Percentiles rank a stretch among this genome's conserved stretches.
These are phyloP conservation scores for Semnornis frantzii DNA, from an alignment of 2,113 vertebrate genomes.

Conservation along the genomic window DNA sequence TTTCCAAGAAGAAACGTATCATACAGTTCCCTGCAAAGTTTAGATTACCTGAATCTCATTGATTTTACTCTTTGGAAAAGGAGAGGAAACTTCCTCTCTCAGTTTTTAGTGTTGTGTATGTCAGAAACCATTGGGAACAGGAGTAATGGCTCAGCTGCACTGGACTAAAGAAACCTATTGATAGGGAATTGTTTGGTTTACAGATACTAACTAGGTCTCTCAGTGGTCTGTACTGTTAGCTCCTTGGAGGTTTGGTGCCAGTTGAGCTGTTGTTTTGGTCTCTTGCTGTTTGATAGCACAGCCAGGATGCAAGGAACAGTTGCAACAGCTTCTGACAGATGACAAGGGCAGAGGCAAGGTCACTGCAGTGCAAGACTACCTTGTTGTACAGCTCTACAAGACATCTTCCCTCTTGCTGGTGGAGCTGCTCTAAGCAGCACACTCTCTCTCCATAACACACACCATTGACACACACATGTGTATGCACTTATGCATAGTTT, in stretches of 20 bases:
- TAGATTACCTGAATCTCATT: not conserved
- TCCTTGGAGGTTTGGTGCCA: not conserved
- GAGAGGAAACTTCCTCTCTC: not conserved
- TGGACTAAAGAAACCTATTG: not conserved
- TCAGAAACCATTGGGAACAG: not conserved
- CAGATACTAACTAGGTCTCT: not conserved
- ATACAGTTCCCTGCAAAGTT: not conserved
- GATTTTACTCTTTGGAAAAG: not conserved
- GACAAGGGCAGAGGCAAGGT: not conserved
- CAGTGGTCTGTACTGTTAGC: not conserved
- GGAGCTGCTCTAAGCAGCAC: not conserved
- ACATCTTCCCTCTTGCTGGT: not conserved
- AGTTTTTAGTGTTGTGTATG: not conserved
- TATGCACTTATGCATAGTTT: not conserved
- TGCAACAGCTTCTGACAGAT: not conserved
- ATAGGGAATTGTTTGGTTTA: not conserved
- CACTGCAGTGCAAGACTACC: not conserved
- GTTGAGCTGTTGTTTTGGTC: not conserved
- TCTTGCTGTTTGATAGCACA: not conserved
- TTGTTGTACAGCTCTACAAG: not conserved
- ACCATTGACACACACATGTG: no score
- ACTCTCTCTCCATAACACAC: not conserved
- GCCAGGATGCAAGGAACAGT: not conserved
- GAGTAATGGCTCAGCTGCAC: not conserved
- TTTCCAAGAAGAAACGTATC: not conserved